Base-by-base conservation (phyloP, 2,797 vertebrate genomes). In the Knipowitschia caucasica region DNA sequence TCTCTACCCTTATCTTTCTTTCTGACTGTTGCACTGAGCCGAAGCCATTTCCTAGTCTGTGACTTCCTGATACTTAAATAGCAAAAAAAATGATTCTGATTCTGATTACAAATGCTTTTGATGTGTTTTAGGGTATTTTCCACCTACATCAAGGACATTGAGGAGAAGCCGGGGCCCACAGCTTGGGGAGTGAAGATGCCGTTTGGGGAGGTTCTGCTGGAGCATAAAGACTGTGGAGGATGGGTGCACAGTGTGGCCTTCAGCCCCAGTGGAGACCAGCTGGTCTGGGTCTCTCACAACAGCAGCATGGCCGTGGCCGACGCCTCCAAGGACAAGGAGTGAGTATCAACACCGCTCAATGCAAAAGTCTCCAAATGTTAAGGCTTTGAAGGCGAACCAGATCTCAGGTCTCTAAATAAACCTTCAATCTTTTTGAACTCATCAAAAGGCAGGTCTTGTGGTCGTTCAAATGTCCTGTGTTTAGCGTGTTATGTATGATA, bases 171-270 rank as follows among this genome's bases (percentile, higher is more conserved):
- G 1, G 89, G 90, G 15, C 86, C 92, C 1, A 93, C 91, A 0
- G 54, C 88, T 23, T 93, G 92, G 92, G 91, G 92, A 2, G 56
- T 85, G 29, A 92, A 92, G 76, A 93, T 92, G 90, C 91, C 90
- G 1, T 93, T 93, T 61, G 92, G 90, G 17, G 91, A 93, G 77
- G 17, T 92, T 42, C 65, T 92, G 56, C 69, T 91, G 60, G 90
- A 92, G 67, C 69, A 89, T 15, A 90, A 88, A 53, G 90, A 92
- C 56, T 89, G 88, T 44, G 91, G 90, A 2, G 91, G 91, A n/a
- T 93, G 92, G 92, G 91, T 92, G 23, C 92, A 92, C 71, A 73
- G 87, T 1, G 81, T 92, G 4, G 83, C 83, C 55, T 93, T 93
- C 82, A 92, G 91, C 27, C 88, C 89, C 8, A 88, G 67, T n/a